phyloP scores from a whole-genome alignment of 2,888 invertebrate genomes.

The Byasa hedistus region DNA sequence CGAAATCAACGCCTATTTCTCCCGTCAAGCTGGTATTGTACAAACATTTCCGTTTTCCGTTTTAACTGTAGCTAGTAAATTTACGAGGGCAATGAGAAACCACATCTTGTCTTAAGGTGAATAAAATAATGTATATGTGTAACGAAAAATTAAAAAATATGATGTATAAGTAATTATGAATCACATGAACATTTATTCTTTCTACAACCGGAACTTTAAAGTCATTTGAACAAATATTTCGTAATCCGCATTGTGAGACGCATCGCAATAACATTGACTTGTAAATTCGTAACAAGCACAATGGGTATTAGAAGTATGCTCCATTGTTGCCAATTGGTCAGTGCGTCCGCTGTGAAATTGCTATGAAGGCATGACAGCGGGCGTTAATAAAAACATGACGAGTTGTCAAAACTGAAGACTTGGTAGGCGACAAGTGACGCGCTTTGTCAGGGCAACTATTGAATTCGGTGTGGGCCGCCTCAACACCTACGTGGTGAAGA shows the following conservation, averaged over 20 bases:
- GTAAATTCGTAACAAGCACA: constrained; percentile 63
- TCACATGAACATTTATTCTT: constrained; percentile 34
- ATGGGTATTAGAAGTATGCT: constrained; percentile 72
- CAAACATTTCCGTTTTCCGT: too few relatives aligned
- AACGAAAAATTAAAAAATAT: too few relatives aligned
- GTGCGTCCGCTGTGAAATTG: constrained; percentile 66
- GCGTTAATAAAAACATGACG: constrained; percentile 78
- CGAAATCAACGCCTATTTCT: too few relatives aligned
- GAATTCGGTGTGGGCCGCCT: constrained; percentile 74
- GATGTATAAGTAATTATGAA: constrained; percentile 36
- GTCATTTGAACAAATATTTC: constrained; percentile 73
- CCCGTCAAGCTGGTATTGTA: too few relatives aligned
- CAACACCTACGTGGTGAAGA: constrained; percentile 61
- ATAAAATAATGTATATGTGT: too few relatives aligned
- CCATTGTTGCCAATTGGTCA: constrained; percentile 75
- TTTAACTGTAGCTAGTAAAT: too few relatives aligned
- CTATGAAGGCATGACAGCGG: constrained; percentile 62
- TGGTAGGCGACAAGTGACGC: constrained; percentile 73
- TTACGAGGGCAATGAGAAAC: too few relatives aligned
- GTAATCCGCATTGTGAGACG: constrained; percentile 66
- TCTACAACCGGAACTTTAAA: constrained; percentile 51
- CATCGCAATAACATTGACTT: constrained; percentile 69
- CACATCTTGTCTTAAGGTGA: too few relatives aligned
- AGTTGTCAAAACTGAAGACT: constrained; percentile 78
- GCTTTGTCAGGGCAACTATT: constrained; percentile 62